phyloP scores from a whole-genome alignment of 2,113 vertebrate genomes.

The Lepisosteus oculatus region DNA sequence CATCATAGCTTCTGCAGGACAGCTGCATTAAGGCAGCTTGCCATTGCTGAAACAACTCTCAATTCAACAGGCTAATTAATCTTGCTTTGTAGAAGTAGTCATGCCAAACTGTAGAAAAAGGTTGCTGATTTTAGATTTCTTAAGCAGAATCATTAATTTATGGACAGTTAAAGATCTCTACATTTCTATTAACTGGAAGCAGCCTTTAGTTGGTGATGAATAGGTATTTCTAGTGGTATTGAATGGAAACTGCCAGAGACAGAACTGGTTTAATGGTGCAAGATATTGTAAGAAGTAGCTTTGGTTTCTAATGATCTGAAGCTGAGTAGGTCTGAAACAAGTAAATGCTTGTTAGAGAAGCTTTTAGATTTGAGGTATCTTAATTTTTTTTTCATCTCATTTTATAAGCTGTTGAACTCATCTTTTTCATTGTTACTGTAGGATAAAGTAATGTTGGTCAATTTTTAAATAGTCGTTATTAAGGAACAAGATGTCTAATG shows the following conservation, averaged over 20 bases:
- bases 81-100: conserved; percentile 67
- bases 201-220: conserved; percentile 51
- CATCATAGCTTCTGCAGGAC: conserved; percentile 8
- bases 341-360: conserved; percentile 32
- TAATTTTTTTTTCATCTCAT: too few species aligned
- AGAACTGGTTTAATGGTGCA: conserved; percentile 47
- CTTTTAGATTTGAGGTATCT: background rate
- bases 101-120: conserved; percentile 48
- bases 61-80: conserved; percentile 73
- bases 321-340: conserved; percentile 40
- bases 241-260: conserved; percentile 39
- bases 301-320: conserved; percentile 44
- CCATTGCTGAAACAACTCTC: conserved; percentile 52
- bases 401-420: too few species aligned
- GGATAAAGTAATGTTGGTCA: too few species aligned
- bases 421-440: too few species aligned
- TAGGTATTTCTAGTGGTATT: conserved; percentile 54
- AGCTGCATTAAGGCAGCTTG: conserved; percentile 51
- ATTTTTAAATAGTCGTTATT: too few species aligned
- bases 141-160: conserved; percentile 58
- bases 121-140: conserved; percentile 63
- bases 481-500: too few species aligned
- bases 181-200: conserved; percentile 50
- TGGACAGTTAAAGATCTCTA: conserved; percentile 63
- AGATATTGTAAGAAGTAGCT: conserved; percentile 47